Evolutionary conservation across 2,888 invertebrate species (phyloP).

Genomic region (Apodemia zela): DNA sequence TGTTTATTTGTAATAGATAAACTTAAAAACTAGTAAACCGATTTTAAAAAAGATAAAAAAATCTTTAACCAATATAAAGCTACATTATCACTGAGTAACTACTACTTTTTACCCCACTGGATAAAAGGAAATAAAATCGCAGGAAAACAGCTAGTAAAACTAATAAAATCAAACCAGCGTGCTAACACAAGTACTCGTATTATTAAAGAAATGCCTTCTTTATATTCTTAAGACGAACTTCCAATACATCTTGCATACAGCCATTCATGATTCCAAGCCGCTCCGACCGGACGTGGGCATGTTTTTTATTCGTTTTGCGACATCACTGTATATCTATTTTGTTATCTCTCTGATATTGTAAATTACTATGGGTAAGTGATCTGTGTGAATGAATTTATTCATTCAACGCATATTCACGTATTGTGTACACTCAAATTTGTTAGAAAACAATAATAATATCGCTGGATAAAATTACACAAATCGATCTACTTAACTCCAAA

Average conservation of each 20-base stretch:
- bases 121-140: no score
- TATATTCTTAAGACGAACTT: not conserved
- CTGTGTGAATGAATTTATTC: slow-evolving; percentile 17
- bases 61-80: not conserved
- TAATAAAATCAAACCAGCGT: no score
- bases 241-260: slow-evolving; percentile 33
- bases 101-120: slow-evolving; percentile 25
- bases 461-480: no score
- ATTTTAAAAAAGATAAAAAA: not conserved
- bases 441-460: no score
- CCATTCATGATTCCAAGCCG: slow-evolving; percentile 32
- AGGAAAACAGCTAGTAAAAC: no score
- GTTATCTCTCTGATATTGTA: slow-evolving; percentile 33
- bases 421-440: not conserved
- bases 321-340: slow-evolving; percentile 46
- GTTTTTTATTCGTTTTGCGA: slow-evolving; percentile 46
- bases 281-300: slow-evolving; percentile 46
- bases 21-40: no score
- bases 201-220: not conserved
- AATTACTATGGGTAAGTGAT: slow-evolving; percentile 25
- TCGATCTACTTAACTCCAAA: no score
- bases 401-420: not conserved
- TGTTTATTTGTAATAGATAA: no score
- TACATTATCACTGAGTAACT: no score
- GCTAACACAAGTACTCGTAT: no score